A percentile compares a stretch with the other conserved stretches of the same genome.
Evolutionary conservation across 2,888 invertebrate species (phyloP).

Genomic region (Tetrapedia diversipes): DNA sequence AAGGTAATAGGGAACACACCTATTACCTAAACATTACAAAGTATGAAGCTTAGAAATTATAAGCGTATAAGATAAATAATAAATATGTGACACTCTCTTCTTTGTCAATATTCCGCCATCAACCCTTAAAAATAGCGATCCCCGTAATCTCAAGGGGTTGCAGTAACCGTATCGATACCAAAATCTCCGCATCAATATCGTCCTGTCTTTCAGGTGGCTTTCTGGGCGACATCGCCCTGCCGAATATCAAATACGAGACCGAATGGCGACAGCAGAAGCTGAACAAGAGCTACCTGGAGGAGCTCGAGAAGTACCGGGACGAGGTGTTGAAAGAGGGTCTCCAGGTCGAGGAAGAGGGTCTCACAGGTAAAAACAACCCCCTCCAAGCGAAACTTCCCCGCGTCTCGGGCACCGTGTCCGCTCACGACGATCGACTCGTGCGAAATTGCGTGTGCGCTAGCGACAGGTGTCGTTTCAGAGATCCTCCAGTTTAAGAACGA

Average conservation of each 20-base stretch:
- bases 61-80: too few species aligned
- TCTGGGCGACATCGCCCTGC: constrained; percentile 93
- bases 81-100: too few species aligned
- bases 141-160: too few species aligned
- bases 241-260: constrained; percentile 85
- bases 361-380: constrained; percentile 85
- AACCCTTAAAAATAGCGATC: too few species aligned
- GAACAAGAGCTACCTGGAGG: constrained; percentile 89
- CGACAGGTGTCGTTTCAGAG: constrained; percentile 70
- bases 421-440: too few species aligned
- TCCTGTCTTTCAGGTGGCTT: constrained; percentile 88
- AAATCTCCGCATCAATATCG: neutral
- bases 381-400: neutral
- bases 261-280: constrained; percentile 84
- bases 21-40: too few species aligned
- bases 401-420: neutral
- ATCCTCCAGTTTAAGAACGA: constrained; percentile 78
- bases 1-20: too few species aligned
- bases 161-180: too few species aligned
- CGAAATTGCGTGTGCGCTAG: too few species aligned
- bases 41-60: too few species aligned
- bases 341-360: constrained; percentile 93
- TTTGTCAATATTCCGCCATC: too few species aligned
- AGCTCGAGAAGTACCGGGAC: constrained; percentile 92
- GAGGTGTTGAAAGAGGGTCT: constrained; percentile 91